Evolutionary conservation across 2,113 vertebrate genomes (phyloP).

Genomic region (Colaptes auratus): DNA sequence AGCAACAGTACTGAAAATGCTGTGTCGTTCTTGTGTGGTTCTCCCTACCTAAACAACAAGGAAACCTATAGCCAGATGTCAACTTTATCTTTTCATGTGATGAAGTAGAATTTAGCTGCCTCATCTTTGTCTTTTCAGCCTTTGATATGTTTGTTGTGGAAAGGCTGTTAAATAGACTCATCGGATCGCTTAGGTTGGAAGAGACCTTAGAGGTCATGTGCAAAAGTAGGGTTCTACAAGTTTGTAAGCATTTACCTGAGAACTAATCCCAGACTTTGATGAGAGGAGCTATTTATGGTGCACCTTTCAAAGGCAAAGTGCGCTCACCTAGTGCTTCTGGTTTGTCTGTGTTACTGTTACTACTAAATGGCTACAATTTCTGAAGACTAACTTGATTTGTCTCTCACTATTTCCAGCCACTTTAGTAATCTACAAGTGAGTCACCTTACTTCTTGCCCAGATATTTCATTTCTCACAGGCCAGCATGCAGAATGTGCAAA

Average conservation of each 20-base stretch:
- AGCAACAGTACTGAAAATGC: not conserved
- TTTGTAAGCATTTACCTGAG: not conserved
- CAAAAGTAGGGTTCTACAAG: not conserved
- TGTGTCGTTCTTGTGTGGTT: not conserved
- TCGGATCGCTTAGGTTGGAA: too few relatives aligned
- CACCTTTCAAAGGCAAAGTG: not conserved
- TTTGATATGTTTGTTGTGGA: not conserved
- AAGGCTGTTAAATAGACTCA: not conserved
- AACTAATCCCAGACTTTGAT: not conserved
- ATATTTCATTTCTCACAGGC: not conserved
- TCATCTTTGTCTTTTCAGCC: not conserved
- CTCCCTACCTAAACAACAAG: not conserved
- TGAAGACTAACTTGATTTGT: not conserved
- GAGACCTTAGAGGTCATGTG: too few relatives aligned
- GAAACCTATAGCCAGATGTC: not conserved
- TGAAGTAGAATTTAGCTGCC: not conserved
- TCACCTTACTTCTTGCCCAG: conserved; percentile 12
- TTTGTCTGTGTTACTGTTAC: rapidly evolving
- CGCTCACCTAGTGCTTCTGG: not conserved
- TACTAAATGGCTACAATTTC: not conserved
- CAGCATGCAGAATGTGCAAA: not conserved
- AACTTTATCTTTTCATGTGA: not conserved
- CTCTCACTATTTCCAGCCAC: not conserved
- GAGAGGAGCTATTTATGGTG: not conserved
- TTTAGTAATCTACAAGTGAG: conserved; percentile 19